phyloP scores from a whole-genome alignment of 2,888 invertebrate species.

The Ceraclea dissimilis region DNA sequence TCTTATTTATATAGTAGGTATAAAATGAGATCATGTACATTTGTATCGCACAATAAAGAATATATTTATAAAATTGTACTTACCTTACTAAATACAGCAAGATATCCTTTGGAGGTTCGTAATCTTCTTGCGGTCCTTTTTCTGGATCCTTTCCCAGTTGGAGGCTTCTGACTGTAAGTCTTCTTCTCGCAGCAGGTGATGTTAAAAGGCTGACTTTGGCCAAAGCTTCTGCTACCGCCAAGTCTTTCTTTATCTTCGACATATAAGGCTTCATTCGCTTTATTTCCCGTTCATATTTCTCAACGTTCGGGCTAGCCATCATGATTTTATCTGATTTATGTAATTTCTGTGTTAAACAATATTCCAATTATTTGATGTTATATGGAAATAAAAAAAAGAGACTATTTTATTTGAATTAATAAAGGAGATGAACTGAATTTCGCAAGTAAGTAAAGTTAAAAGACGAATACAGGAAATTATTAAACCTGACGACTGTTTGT shows the following conservation, averaged over 20 bases:
- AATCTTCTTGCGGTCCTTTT: slow-evolving; percentile 43
- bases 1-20: too few species aligned
- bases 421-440: too few species aligned
- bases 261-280: slow-evolving; percentile 16
- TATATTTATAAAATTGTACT: slow-evolving; percentile 24
- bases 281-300: slow-evolving; percentile 18
- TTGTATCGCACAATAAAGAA: too few species aligned
- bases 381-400: too few species aligned
- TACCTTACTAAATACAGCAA: slow-evolving; percentile 59
- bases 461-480: too few species aligned
- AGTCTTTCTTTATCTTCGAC: slow-evolving; percentile 37
- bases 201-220: slow-evolving; percentile 51
- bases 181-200: slow-evolving; percentile 47
- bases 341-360: too few species aligned
- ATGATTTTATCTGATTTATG: too few species aligned
- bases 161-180: slow-evolving; percentile 48
- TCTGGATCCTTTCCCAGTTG: slow-evolving; percentile 42
- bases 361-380: too few species aligned
- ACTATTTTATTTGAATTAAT: too few species aligned
- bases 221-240: slow-evolving; percentile 50
- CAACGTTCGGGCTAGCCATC: not conserved
- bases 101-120: slow-evolving; percentile 54
- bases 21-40: too few species aligned
- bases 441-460: too few species aligned
- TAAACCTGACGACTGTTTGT: too few species aligned